A percentile compares a stretch with the other conserved stretches of the same genome.
phyloP scores from a whole-genome alignment of 2,888 invertebrate genomes.

The Eupsilia transversa region DNA sequence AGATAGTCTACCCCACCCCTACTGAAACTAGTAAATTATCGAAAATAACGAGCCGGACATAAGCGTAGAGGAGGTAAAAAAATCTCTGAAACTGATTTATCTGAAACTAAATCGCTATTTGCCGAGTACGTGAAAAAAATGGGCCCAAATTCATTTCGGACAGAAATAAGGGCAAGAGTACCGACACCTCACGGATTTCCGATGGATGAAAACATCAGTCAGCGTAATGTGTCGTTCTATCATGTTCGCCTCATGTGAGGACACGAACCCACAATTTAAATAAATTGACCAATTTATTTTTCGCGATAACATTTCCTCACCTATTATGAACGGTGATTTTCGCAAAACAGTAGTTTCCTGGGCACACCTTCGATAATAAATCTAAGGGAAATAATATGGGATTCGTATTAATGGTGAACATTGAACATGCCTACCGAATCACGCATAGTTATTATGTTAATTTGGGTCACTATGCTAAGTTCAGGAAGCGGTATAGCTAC shows the following conservation, averaged over 20 bases:
- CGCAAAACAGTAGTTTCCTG: slow-evolving; percentile 39
- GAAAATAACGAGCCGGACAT: not conserved
- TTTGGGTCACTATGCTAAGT: slow-evolving; percentile 38
- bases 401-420: slow-evolving; percentile 29
- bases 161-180: slow-evolving; percentile 55
- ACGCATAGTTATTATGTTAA: slow-evolving; percentile 50
- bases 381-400: slow-evolving; percentile 47
- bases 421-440: slow-evolving; percentile 38
- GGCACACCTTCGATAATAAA: slow-evolving; percentile 57
- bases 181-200: slow-evolving; percentile 66
- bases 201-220: slow-evolving; percentile 70
- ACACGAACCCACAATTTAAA: slow-evolving; percentile 67
- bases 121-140: slow-evolving; percentile 41
- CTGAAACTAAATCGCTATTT: slow-evolving; percentile 44
- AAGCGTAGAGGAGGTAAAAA: slow-evolving; percentile 16
- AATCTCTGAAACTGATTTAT: slow-evolving; percentile 49
- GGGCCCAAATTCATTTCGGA: slow-evolving; percentile 42
- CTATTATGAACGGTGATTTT: slow-evolving; percentile 48
- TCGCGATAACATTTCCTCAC: slow-evolving; percentile 55
- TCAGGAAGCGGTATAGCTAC: slow-evolving; percentile 31
- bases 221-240: slow-evolving; percentile 66
- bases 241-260: slow-evolving; percentile 59
- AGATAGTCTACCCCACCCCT: not conserved
- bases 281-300: slow-evolving; percentile 69
- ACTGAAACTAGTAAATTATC: slow-evolving; percentile 5